Evolutionary conservation across 2,888 invertebrate species (phyloP).

Genomic region (Argyra leucocephala): DNA sequence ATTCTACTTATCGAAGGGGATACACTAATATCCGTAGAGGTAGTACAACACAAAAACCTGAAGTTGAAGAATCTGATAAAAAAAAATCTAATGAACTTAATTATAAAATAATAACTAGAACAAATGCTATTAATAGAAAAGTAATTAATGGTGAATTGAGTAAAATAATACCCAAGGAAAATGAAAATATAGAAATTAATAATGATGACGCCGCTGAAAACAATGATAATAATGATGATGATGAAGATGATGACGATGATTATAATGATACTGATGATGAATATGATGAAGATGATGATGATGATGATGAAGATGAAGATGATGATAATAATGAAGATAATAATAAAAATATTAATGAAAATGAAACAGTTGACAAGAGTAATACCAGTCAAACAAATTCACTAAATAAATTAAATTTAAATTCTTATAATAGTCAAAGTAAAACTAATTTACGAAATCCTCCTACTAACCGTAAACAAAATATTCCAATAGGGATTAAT

Average conservation of each 20-base stretch:
- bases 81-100: constrained; percentile 8
- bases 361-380: neutral
- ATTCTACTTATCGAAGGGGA: constrained; percentile 7
- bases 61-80: constrained; percentile 18
- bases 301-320: constrained; percentile 22
- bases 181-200: constrained; percentile 12
- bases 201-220: constrained; percentile 11
- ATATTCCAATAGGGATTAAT: neutral
- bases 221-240: constrained; percentile 7
- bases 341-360: constrained; percentile 23
- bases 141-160: constrained; percentile 25
- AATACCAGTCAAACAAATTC: neutral
- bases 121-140: neutral
- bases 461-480: neutral
- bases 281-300: constrained; percentile 23
- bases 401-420: neutral
- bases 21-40: constrained; percentile 2
- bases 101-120: neutral
- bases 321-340: constrained; percentile 19
- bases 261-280: constrained; percentile 13
- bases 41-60: constrained; percentile 19
- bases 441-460: neutral
- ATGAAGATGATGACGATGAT: constrained; percentile 15
- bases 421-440: neutral
- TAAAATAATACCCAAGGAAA: neutral